phyloP scores from a whole-genome alignment of 2,113 vertebrate species.

The Andinoacara biseriatus region DNA sequence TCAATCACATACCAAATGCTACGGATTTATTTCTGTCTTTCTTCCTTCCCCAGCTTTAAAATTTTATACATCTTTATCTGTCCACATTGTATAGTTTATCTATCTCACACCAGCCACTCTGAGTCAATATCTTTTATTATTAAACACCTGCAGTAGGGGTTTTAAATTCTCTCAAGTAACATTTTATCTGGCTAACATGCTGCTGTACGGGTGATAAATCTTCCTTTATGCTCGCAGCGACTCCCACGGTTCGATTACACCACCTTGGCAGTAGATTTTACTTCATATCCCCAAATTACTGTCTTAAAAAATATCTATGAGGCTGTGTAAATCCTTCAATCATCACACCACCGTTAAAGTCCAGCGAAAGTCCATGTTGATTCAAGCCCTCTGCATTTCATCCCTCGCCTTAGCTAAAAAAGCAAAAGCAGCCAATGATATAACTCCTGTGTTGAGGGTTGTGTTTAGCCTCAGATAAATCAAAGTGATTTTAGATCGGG shows the following conservation, averaged over 20 bases:
- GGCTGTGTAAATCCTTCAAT: slow-evolving; percentile 59
- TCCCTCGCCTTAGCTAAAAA: slow-evolving; percentile 22
- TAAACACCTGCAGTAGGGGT: slow-evolving; percentile 32
- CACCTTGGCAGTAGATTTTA: slow-evolving; percentile 52
- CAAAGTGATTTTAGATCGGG: slow-evolving; percentile 44
- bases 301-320: slow-evolving; percentile 31
- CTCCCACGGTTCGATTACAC: slow-evolving; percentile 67
- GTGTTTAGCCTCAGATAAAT: slow-evolving; percentile 50
- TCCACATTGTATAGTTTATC: slow-evolving; percentile 9
- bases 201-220: slow-evolving; percentile 61
- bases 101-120: not conserved
- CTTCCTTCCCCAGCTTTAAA: not conserved
- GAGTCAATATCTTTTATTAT: slow-evolving; percentile 10
- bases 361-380: slow-evolving; percentile 61
- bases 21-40: not conserved
- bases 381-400: slow-evolving; percentile 63
- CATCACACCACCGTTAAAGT: slow-evolving; percentile 50
- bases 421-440: not conserved
- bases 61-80: slow-evolving; percentile 12
- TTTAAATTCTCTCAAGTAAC: slow-evolving; percentile 57
- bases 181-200: slow-evolving; percentile 62
- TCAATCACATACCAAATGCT: not conserved
- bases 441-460: slow-evolving; percentile 23
- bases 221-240: slow-evolving; percentile 31
- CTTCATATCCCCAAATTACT: slow-evolving; percentile 59